Base-by-base conservation (phyloP, 2,797 vertebrate species). In the Apogon talboti region DNA sequence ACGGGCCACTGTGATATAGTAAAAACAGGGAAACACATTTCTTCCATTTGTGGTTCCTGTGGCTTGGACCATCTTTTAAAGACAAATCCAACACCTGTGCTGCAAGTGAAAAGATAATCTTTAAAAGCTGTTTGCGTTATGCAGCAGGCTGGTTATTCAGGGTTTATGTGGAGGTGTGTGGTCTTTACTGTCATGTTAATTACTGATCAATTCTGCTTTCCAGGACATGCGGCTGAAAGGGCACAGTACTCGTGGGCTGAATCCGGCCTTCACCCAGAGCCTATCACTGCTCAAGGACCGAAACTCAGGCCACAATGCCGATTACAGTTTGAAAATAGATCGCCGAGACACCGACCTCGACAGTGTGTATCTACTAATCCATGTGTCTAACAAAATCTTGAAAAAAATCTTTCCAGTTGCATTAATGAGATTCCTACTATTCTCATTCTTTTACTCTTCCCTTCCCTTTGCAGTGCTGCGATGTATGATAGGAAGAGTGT, bases 401-500 rank as follows among this genome's bases (percentile, higher is more conserved):
- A 33, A 10, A 6, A 8, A 16, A 19, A 18, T 12, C n/a, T 40
- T 46, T 4, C 10, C 13, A n/a, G 13, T 15, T 21, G 28, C 38
- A 9, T n/a, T 4, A 21, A 44, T 54, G 7, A 3, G 1, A 58
- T 43, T 0, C 53, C 35, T 47, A 62, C 42, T 42, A 19, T 57
- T 66, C 2, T 42, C 11, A 33, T 21, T 58, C 40, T 52, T 28
- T 41, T 28, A 28, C 6, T 68, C 45, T 54, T 41, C 46, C 14
- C 15, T 52, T 54, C 56, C 55, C 69, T 70, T 46, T 61, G 16
- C 54, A 98, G 97, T 96, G 79, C 93, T 98, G 77, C 94, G 96
- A 40, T 98, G 97, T 72, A 99, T 98, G 96, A 93, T 98, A 71
- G 97, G 97, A 89, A 91, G 96, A 95, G 96, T 98, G 53, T 98